A percentile compares a stretch with the other conserved stretches of the same genome.
Evolutionary conservation across 2,888 invertebrate species (phyloP).

Genomic region (Drosophila crucigera): DNA sequence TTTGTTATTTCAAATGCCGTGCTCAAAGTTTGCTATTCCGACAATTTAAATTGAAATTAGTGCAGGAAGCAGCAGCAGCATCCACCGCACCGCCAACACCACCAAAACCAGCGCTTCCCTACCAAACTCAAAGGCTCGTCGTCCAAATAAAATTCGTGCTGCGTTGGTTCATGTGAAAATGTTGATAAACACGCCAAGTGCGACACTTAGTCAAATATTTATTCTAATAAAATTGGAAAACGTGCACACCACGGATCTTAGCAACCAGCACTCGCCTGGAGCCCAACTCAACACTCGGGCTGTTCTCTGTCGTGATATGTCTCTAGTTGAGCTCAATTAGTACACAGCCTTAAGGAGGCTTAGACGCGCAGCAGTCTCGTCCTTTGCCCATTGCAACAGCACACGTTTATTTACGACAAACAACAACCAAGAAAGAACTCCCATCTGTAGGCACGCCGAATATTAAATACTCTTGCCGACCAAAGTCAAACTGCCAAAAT

Average conservation of each 20-base stretch:
- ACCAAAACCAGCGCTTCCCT: not conserved
- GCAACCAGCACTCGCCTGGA: not conserved
- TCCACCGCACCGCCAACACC: not conserved
- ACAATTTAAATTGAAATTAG: conserved; percentile 67
- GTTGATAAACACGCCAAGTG: conserved; percentile 58
- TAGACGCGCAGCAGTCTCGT: conserved; percentile 11
- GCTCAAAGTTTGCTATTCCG: conserved; percentile 31
- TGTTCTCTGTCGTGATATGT: conserved; percentile 29
- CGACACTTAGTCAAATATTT: conserved; percentile 48
- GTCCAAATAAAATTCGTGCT: conserved; percentile 29
- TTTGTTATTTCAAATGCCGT: conserved; percentile 37
- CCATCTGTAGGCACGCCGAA: not conserved
- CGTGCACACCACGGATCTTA: conserved; percentile 14
- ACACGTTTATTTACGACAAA: conserved; percentile 35
- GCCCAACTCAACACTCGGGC: conserved; percentile 7
- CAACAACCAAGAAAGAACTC: not conserved
- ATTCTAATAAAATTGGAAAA: conserved; percentile 47
- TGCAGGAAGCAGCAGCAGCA: conserved; percentile 1
- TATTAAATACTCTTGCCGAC: not conserved
- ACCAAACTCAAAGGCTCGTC: conserved; percentile 11
- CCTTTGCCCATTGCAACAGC: conserved; percentile 4
- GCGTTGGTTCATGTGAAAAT: conserved; percentile 60
- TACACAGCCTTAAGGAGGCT: conserved; percentile 31
- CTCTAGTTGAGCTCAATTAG: conserved; percentile 49
- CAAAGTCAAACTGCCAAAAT: not conserved